phyloP scores from a whole-genome alignment of 1,140 invertebrate species.

The Nylanderia fulva region DNA sequence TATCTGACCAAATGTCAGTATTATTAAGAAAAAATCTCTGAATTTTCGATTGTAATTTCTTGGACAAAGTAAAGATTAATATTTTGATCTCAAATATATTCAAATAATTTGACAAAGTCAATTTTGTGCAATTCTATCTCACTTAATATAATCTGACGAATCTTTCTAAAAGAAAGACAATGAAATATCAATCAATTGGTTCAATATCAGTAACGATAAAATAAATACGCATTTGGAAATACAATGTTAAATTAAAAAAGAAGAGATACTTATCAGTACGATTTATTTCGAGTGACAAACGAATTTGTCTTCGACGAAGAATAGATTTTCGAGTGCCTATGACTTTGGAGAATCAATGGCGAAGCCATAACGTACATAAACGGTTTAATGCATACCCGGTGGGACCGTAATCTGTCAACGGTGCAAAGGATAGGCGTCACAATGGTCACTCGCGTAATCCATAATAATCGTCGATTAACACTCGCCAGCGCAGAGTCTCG shows the following conservation, averaged over 20 bases:
- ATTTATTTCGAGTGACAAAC: not conserved
- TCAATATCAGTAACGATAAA: too few relatives aligned
- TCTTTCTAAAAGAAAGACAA: not conserved
- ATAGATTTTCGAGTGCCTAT: not conserved
- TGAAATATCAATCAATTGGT: not conserved
- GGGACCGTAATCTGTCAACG: conserved; percentile 4
- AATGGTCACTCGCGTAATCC: conserved; percentile 26
- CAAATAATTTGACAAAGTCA: not conserved
- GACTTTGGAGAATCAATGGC: not conserved
- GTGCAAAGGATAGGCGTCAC: conserved; percentile 9
- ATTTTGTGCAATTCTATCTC: not conserved
- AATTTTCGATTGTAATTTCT: not conserved
- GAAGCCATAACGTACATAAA: not conserved
- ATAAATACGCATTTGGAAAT: too few relatives aligned
- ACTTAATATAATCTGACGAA: not conserved
- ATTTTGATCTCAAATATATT: not conserved
- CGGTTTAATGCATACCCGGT: not conserved
- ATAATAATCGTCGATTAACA: conserved; percentile 45
- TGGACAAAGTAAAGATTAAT: not conserved
- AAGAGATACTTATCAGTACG: too few relatives aligned
- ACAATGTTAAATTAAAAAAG: too few relatives aligned
- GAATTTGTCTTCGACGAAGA: not conserved
- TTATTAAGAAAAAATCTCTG: too few relatives aligned
- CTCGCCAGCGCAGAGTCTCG: not conserved
- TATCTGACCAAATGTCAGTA: not conserved